Conservation (phyloP, 1,140 invertebrate species). For the Meloidogyne chitwoodi region DNA sequence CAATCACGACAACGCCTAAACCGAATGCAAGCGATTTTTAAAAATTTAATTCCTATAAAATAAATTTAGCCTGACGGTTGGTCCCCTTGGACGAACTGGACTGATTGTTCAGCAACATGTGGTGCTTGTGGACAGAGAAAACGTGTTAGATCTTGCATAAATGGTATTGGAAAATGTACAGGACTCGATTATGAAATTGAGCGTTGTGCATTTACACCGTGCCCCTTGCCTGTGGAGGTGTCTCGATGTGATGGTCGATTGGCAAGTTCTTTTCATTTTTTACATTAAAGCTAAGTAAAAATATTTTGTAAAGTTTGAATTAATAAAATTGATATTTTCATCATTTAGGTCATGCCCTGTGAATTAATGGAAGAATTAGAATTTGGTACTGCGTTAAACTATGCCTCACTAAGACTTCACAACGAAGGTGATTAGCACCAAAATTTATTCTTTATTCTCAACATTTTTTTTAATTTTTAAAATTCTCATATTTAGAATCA, state of each 20-base stretch:
- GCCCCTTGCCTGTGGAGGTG: slow-evolving; percentile 3
- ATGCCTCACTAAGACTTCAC: not conserved
- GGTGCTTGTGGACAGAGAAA: slow-evolving; percentile 49
- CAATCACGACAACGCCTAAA: slow-evolving; percentile 21
- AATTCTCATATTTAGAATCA: not conserved
- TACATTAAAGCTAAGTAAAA: too few relatives aligned
- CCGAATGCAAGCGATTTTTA: slow-evolving; percentile 3
- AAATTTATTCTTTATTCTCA: not conserved
- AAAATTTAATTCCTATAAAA: not conserved
- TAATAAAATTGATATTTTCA: not conserved
- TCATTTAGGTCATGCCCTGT: slow-evolving; percentile 41
- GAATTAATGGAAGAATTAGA: slow-evolving; percentile 47
- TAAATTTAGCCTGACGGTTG: slow-evolving; percentile 2
- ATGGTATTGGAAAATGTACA: slow-evolving; percentile 38
- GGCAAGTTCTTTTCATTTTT: not conserved
- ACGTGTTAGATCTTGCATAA: slow-evolving; percentile 47
- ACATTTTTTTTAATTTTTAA: not conserved
- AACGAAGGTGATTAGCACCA: not conserved
- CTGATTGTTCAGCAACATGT: slow-evolving; percentile 42
- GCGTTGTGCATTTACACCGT: slow-evolving; percentile 23
- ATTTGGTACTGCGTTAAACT: slow-evolving; percentile 42
- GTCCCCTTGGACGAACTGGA: slow-evolving; percentile 32
- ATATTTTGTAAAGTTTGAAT: too few relatives aligned
- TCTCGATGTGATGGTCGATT: slow-evolving; percentile 47
- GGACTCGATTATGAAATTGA: slow-evolving; percentile 17